Evolutionary conservation across 2,113 vertebrate genomes (phyloP), one percentile per base, ranked within the genome.

Genomic region (Oenanthe oenanthe): DNA sequence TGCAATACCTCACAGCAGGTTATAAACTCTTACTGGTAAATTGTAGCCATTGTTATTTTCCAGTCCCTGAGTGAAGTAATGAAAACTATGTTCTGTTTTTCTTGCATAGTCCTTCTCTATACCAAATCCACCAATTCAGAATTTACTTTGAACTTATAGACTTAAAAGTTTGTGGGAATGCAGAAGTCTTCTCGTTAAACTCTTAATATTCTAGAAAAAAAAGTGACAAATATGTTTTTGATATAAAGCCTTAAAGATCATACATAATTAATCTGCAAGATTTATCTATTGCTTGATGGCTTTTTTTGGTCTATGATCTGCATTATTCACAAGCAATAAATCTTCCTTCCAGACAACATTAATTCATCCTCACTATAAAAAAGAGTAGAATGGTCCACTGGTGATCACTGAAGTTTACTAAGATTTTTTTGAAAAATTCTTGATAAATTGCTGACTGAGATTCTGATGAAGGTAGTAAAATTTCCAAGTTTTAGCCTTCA

Each of bases 121-220:
- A 67, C 1, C 9, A 43, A 71, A 72, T 1, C 2, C 29, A 63
- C 5, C 3, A 29, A 51, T 63, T 36, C 0, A 0, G 40, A 82
- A 90, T 36, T 48, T 54, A 53, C 3, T 74, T 85, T 47, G 20
- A 73, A 79, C 6, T 38, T 3, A 16, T 13, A 65, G 21, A 60
- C 24, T 50, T 60, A 36, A 43, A 58, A 45, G 2, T 56, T 72
- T 71, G 29, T 14, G 16, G 2, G 12, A 72, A 79, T 51, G n/a
- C 3, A 68, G 13, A 67, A 17, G 51, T 34, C 24, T 56, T 76
- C 9, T 47, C 24, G 77, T 47, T 56, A 72, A 56, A 34, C 6
- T 56, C 17, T 60, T 47, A 47, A 45, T 47, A 76, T 40, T 68
- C 17, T 56, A 42, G 32, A 54, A 70, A 80, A 88, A 85, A 43